phyloP scores from a whole-genome alignment of 1,140 invertebrate genomes.

The Drosophila virilis region DNA sequence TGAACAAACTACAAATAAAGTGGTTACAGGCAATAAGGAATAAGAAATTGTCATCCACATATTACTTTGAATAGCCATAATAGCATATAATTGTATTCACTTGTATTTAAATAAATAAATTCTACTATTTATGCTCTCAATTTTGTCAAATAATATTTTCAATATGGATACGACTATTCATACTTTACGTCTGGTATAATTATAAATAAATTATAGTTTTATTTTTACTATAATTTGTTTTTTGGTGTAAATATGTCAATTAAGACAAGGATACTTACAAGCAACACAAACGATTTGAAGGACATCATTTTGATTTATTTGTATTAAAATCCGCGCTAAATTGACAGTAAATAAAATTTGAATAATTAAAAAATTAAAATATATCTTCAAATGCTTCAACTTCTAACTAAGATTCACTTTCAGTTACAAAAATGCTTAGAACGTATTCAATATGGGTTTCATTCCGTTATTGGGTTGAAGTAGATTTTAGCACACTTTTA shows the following conservation, averaged over 20 bases:
- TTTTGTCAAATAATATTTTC: neutral
- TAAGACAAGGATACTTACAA: slow-evolving; percentile 65
- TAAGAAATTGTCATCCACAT: neutral
- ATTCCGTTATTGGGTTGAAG: neutral
- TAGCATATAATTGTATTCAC: no score
- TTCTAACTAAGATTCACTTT: slow-evolving; percentile 20
- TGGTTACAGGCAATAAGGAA: neutral
- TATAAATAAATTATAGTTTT: no score
- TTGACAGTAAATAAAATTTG: slow-evolving; percentile 43
- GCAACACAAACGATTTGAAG: slow-evolving; percentile 69
- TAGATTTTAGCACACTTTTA: slow-evolving; percentile 2
- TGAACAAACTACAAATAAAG: neutral
- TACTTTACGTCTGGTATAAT: no score
- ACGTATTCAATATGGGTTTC: neutral
- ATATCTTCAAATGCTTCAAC: neutral
- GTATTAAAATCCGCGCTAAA: slow-evolving; percentile 50
- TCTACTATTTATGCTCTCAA: neutral
- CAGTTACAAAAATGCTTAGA: slow-evolving; percentile 7
- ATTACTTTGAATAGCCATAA: neutral
- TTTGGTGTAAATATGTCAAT: no score
- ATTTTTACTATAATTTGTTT: no score
- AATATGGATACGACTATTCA: no score
- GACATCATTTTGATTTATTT: slow-evolving; percentile 67
- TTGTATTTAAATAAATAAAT: neutral
- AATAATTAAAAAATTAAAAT: neutral